Evolutionary conservation across 2,888 invertebrate species (phyloP).

Genomic region (Microchrysa polita): DNA sequence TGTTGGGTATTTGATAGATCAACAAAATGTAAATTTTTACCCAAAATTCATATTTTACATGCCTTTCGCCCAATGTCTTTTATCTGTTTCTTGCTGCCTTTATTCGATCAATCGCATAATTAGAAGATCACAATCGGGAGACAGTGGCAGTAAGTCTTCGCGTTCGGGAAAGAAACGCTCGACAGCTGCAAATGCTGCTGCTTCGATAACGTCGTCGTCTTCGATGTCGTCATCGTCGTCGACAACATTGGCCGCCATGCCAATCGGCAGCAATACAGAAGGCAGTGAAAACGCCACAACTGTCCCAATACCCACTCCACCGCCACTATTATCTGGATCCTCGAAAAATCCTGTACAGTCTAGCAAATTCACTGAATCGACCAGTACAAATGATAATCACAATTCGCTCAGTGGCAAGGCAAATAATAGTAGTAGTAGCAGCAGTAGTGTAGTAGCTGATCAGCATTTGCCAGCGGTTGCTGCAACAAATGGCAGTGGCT

Average conservation of each 20-base stretch:
- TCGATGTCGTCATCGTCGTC: slow-evolving; percentile 49
- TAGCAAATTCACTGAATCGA: slow-evolving; percentile 13
- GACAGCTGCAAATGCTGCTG: slow-evolving; percentile 54
- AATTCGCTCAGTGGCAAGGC: slow-evolving; percentile 47
- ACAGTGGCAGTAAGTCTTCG: slow-evolving; percentile 54
- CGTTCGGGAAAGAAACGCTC: slow-evolving; percentile 63
- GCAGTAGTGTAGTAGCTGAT: slow-evolving; percentile 43
- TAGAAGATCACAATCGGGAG: slow-evolving; percentile 54
- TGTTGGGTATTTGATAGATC: slow-evolving; percentile 7
- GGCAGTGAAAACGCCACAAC: slow-evolving; percentile 1
- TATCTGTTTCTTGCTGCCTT: neutral
- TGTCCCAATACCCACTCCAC: slow-evolving; percentile 50
- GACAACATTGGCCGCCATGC: slow-evolving; percentile 47
- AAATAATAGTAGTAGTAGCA: slow-evolving; percentile 49
- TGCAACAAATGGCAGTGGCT: neutral
- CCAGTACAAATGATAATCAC: neutral
- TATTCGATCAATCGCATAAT: slow-evolving; percentile 45
- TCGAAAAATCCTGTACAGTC: slow-evolving; percentile 57
- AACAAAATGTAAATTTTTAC: slow-evolving; percentile 47
- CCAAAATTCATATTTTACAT: slow-evolving; percentile 51
- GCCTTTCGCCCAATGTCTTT: slow-evolving; percentile 47
- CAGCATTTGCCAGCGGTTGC: neutral
- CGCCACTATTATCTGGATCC: slow-evolving; percentile 55
- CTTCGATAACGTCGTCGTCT: slow-evolving; percentile 48
- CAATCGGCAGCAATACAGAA: slow-evolving; percentile 46